Conservation (phyloP, 1,140 invertebrate species). For the Neotoxoptera formosana region DNA sequence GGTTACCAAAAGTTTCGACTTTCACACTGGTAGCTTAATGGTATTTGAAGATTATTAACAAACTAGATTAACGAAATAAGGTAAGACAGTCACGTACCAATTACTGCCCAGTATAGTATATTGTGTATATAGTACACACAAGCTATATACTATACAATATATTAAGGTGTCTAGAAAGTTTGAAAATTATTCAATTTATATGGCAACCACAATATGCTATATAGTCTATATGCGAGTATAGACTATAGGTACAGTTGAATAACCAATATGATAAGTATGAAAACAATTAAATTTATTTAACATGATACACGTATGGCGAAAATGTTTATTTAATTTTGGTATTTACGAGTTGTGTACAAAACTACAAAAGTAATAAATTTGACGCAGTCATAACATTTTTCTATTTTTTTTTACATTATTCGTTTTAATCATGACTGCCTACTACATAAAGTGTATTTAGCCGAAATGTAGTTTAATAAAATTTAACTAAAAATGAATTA, state of each 20-base stretch:
- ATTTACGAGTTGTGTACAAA: too few species aligned
- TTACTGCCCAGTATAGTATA: neutral
- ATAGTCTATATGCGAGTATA: too few species aligned
- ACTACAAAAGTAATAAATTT: too few species aligned
- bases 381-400: too few species aligned
- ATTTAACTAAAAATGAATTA: neutral
- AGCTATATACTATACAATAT: neutral
- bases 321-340: too few species aligned
- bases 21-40: conserved; percentile 32
- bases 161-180: neutral
- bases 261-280: neutral
- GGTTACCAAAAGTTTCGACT: neutral
- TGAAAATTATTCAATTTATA: neutral
- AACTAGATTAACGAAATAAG: conserved; percentile 44
- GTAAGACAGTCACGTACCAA: conserved; percentile 12
- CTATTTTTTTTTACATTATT: neutral
- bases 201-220: neutral
- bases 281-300: neutral
- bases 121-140: neutral
- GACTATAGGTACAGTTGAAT: too few species aligned
- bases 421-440: neutral
- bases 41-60: conserved; percentile 46
- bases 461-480: neutral
- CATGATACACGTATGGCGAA: too few species aligned
- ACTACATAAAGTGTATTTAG: neutral